phyloP scores from a whole-genome alignment of 2,888 invertebrate genomes.

The Drosophila fulvimacula region DNA sequence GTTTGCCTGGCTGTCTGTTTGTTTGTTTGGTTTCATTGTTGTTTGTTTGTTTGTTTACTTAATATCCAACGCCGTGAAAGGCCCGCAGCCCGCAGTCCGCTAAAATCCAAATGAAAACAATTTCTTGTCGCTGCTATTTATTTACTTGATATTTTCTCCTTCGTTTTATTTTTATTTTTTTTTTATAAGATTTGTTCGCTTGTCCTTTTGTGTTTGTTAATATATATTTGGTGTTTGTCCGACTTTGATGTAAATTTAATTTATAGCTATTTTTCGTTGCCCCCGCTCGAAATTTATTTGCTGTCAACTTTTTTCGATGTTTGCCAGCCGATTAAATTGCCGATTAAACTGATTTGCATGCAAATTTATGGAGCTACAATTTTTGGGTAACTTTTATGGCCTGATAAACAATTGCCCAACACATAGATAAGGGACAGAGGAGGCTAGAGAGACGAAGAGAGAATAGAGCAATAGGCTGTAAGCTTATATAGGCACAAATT shows the following conservation, averaged over 20 bases:
- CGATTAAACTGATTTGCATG: slow-evolving; percentile 62
- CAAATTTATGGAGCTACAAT: slow-evolving; percentile 36
- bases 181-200: not conserved
- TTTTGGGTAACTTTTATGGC: slow-evolving; percentile 14
- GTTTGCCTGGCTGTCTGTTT: slow-evolving; percentile 72
- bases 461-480: not conserved
- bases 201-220: slow-evolving; percentile 14
- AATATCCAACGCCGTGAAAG: slow-evolving; percentile 32
- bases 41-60: slow-evolving; percentile 67
- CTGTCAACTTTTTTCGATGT: slow-evolving; percentile 56
- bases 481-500: not conserved
- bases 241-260: slow-evolving; percentile 75
- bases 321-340: slow-evolving; percentile 51
- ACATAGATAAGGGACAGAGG: not conserved
- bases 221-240: slow-evolving; percentile 39
- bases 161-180: not conserved
- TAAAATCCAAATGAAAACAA: slow-evolving; percentile 64
- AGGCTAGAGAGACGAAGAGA: no score
- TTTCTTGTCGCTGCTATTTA: slow-evolving; percentile 60
- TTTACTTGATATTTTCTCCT: slow-evolving; percentile 31
- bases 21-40: slow-evolving; percentile 78
- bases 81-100: slow-evolving; percentile 7
- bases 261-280: slow-evolving; percentile 64
- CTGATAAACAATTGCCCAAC: slow-evolving; percentile 1
- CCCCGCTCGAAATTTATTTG: slow-evolving; percentile 65